These are phyloP conservation scores for Bombylius major DNA, from an alignment of 2,888 invertebrate genomes.

Conservation along the genomic window DNA sequence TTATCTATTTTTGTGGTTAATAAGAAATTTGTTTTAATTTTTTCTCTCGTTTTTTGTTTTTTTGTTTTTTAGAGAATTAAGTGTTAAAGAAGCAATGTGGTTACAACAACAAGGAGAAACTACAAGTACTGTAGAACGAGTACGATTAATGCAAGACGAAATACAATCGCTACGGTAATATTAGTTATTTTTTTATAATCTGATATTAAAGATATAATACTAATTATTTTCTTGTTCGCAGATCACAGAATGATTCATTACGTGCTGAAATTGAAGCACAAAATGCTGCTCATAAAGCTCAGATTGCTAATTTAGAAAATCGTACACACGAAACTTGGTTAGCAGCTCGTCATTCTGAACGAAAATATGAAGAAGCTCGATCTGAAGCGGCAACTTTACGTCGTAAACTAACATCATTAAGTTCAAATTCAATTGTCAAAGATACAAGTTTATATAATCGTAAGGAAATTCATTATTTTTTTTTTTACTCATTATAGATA, in stretches of 20 bases:
- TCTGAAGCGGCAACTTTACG: constrained; percentile 56
- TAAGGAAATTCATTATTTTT: not conserved
- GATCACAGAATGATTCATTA: constrained; percentile 46
- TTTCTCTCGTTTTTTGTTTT: constrained; percentile 4
- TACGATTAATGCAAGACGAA: constrained; percentile 65
- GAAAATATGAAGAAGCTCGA: constrained; percentile 69
- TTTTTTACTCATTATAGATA: not conserved
- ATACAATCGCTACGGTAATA: constrained; percentile 64
- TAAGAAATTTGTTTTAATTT: not conserved
- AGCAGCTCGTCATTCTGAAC: constrained; percentile 64
- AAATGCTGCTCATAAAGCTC: constrained; percentile 51
- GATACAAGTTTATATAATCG: constrained; percentile 9
- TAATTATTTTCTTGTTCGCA: constrained; percentile 19
- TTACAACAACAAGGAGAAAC: constrained; percentile 71
- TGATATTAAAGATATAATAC: not conserved
- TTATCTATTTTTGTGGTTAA: not conserved
- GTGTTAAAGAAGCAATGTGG: constrained; percentile 62
- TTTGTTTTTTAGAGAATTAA: constrained; percentile 50
- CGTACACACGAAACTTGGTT: constrained; percentile 82
- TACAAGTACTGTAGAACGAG: constrained; percentile 63
- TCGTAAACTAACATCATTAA: constrained; percentile 41
- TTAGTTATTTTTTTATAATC: not conserved
- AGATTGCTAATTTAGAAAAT: constrained; percentile 66
- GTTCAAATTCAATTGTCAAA: constrained; percentile 9
- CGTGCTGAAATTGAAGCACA: constrained; percentile 80